A percentile compares a stretch with the other conserved stretches of the same genome.
These are phyloP conservation scores for Pseudopipra pipra DNA, from an alignment of 2,113 vertebrate genomes.

Conservation along the genomic window DNA sequence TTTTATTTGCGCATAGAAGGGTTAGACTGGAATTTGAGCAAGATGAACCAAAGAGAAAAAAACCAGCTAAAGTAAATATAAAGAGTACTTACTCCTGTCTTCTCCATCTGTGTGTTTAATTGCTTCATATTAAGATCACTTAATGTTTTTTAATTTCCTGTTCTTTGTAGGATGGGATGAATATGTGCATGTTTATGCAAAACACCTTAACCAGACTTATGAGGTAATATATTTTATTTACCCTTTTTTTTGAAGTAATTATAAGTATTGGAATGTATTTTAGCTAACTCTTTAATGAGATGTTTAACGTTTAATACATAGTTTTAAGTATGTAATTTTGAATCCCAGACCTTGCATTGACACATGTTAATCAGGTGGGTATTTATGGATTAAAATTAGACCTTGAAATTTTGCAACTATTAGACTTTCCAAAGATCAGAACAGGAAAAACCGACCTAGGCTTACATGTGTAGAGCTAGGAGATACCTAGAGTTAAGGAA, in stretches of 20 bases:
- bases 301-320: not conserved
- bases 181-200: slow-evolving; percentile 98
- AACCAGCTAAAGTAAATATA: not conserved
- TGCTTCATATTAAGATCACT: not conserved
- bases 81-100: not conserved
- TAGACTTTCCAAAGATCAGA: not conserved
- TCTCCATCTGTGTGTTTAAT: not conserved
- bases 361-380: not conserved
- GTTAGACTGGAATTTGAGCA: not conserved
- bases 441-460: not conserved
- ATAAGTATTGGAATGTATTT: not conserved
- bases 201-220: slow-evolving; percentile 88
- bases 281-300: not conserved
- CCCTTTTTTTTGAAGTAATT: not conserved
- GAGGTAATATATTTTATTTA: slow-evolving; percentile 78
- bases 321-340: not conserved
- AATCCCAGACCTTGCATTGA: not conserved
- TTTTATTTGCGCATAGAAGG: not conserved
- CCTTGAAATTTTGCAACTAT: not conserved
- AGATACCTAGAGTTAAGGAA: not conserved
- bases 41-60: not conserved
- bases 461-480: not conserved
- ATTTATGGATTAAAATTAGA: not conserved
- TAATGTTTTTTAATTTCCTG: slow-evolving; percentile 11
- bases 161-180: slow-evolving; percentile 86